These are phyloP conservation scores for Ischnus inquisitorius DNA, from an alignment of 2,888 invertebrate genomes.

Conservation along the genomic window DNA sequence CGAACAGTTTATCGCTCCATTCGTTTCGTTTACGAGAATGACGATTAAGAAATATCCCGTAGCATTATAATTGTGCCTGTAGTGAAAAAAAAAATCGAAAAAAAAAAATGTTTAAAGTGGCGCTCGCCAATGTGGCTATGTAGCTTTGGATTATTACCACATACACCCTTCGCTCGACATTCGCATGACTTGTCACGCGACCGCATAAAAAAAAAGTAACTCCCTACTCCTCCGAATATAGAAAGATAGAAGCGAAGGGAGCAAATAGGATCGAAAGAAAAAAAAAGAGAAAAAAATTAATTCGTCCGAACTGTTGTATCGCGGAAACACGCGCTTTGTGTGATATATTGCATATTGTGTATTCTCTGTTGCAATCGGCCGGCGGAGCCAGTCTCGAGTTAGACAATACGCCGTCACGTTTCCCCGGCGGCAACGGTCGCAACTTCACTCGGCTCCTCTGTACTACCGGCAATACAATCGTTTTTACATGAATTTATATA, in stretches of 20 bases:
- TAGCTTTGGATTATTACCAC: slow-evolving; percentile 44
- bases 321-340: slow-evolving; percentile 35
- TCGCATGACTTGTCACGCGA: slow-evolving; percentile 33
- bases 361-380: slow-evolving; percentile 51
- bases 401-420: slow-evolving; percentile 61
- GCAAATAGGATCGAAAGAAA: no score
- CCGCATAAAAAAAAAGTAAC: slow-evolving; percentile 23
- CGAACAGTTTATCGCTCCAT: neutral
- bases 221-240: neutral
- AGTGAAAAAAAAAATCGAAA: slow-evolving; percentile 23
- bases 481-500: slow-evolving; percentile 15
- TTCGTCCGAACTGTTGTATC: slow-evolving; percentile 37
- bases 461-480: slow-evolving; percentile 40
- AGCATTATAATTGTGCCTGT: neutral
- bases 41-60: slow-evolving; percentile 25
- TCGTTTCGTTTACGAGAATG: slow-evolving; percentile 25
- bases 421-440: slow-evolving; percentile 50
- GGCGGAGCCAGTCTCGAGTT: slow-evolving; percentile 2
- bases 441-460: slow-evolving; percentile 24
- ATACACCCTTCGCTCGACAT: slow-evolving; percentile 35
- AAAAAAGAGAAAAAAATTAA: slow-evolving; percentile 31
- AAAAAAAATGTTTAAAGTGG: slow-evolving; percentile 11
- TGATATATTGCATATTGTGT: neutral
- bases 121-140: slow-evolving; percentile 19
- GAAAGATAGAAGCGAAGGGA: slow-evolving; percentile 37